Evolutionary conservation across 2,113 vertebrate species (phyloP).

Genomic region (Saccopteryx leptura): DNA sequence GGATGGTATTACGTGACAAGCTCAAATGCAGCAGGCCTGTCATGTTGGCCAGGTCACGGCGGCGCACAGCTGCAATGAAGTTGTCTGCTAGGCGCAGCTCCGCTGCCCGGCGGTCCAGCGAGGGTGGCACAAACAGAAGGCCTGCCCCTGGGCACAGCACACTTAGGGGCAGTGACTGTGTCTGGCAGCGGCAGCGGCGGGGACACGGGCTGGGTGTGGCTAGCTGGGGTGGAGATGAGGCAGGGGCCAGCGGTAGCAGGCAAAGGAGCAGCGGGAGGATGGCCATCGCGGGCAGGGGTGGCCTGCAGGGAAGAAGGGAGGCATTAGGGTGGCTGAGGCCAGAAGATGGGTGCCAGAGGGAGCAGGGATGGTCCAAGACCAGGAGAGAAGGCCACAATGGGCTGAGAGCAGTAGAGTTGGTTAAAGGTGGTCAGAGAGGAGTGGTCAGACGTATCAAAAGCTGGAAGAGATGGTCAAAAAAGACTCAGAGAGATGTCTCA

Average conservation of each 20-base stretch:
- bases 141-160: conserved; percentile 97
- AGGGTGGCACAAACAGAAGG: conserved; percentile 95
- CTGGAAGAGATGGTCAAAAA: neutral
- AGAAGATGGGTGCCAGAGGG: neutral
- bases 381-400: neutral
- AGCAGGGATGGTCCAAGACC: neutral
- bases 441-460: neutral
- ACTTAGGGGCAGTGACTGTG: conserved; percentile 94
- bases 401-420: neutral
- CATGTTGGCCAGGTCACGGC: conserved; percentile 97
- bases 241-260: conserved; percentile 82
- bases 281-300: conserved; percentile 76
- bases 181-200: conserved; percentile 97
- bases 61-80: conserved; percentile 94
- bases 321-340: neutral
- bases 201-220: conserved; percentile 93
- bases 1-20: conserved; percentile 95
- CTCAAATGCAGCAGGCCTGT: conserved; percentile 95
- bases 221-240: conserved; percentile 78
- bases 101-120: conserved; percentile 95
- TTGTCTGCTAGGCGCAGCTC: conserved; percentile 97
- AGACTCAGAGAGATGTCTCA: neutral
- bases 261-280: conserved; percentile 81
- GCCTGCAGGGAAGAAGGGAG: conserved; percentile 53
- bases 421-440: neutral